phyloP scores from a whole-genome alignment of 2,797 vertebrate genomes.

The Muscicapa comitata region DNA sequence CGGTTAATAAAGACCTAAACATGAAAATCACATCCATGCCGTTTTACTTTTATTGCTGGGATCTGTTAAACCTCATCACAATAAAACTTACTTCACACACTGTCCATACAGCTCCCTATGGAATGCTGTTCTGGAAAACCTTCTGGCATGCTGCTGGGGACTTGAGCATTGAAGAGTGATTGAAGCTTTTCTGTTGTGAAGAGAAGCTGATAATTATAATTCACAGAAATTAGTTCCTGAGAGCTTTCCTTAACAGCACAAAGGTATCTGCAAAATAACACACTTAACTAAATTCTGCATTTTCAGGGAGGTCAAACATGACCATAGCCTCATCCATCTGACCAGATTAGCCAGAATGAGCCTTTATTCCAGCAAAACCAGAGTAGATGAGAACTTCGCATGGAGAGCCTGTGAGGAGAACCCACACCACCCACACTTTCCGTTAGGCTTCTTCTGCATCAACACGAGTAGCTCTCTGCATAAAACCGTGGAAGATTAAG shows the following conservation, averaged over 20 bases:
- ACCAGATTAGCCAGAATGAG: background rate
- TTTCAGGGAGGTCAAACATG: background rate
- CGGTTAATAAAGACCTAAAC: background rate
- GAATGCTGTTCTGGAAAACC: background rate
- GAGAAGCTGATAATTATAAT: background rate
- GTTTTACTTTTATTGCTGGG: background rate
- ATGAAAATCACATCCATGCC: background rate
- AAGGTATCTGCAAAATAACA: background rate
- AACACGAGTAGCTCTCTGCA: background rate
- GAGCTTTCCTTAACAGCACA: background rate
- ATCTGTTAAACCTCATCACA: background rate
- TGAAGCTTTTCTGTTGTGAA: background rate
- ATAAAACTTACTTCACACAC: background rate
- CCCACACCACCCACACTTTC: background rate
- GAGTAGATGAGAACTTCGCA: background rate
- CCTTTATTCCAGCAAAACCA: background rate
- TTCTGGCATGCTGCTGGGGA: background rate
- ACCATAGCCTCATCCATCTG: accelerated
- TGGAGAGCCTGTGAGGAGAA: background rate
- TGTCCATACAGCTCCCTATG: background rate
- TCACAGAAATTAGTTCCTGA: background rate
- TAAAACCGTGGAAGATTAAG: background rate
- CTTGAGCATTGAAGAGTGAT: background rate
- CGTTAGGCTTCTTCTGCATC: background rate
- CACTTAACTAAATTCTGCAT: background rate